Evolutionary conservation across 2,113 vertebrate species (phyloP).

Genomic region (Hiodon alosoides): DNA sequence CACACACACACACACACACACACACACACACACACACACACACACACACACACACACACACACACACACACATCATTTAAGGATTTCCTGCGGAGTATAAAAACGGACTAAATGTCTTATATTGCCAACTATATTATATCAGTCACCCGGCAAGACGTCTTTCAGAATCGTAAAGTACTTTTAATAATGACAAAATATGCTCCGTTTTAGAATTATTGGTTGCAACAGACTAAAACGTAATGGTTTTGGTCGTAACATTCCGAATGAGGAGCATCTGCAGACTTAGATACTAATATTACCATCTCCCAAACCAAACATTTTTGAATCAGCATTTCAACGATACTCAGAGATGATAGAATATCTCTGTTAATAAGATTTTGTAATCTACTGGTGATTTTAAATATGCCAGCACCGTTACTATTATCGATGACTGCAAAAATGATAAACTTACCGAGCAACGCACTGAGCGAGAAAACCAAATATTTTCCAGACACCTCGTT

Average conservation of each 20-base stretch:
- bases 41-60: too few species aligned
- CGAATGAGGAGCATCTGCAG: background rate
- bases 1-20: too few species aligned
- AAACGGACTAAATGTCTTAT: too few species aligned
- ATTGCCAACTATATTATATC: too few species aligned
- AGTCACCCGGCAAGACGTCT: too few species aligned
- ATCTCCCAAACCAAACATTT: background rate
- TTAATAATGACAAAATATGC: too few species aligned
- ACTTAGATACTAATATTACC: background rate
- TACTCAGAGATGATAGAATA: too few species aligned
- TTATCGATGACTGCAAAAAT: background rate
- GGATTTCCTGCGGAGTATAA: too few species aligned
- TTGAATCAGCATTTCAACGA: background rate
- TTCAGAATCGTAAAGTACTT: too few species aligned
- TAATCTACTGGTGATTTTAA: background rate
- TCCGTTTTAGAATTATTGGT: background rate
- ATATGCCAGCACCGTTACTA: background rate
- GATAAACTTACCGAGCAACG: conserved; percentile 43
- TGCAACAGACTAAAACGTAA: background rate
- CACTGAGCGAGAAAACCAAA: conserved; percentile 20
- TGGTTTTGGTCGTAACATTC: background rate
- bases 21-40: too few species aligned
- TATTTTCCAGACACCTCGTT: conserved; percentile 42
- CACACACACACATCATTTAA: too few species aligned
- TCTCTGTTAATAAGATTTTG: too few species aligned